Percentiles rank a stretch among this genome's conserved stretches.
These are phyloP conservation scores for Zygogramma bicolorata DNA, from an alignment of 2,888 invertebrate species.

Conservation along the genomic window DNA sequence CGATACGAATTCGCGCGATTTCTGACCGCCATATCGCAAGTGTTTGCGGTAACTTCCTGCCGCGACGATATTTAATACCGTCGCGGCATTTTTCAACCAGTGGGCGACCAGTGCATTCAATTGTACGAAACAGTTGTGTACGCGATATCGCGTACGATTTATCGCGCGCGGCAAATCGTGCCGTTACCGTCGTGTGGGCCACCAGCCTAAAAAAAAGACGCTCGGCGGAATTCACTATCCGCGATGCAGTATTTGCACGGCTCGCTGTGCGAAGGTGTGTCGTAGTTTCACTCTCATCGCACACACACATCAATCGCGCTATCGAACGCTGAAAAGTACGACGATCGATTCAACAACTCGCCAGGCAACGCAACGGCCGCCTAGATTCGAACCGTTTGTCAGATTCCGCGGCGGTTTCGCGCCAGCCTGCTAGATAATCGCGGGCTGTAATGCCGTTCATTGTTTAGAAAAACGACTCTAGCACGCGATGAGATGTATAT, in stretches of 20 bases:
- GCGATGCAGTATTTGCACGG: slow-evolving; percentile 35
- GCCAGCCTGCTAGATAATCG: neutral
- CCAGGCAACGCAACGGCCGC: neutral
- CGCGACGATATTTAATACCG: too few relatives aligned
- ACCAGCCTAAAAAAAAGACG: slow-evolving; percentile 35
- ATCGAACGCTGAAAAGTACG: neutral
- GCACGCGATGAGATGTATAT: slow-evolving; percentile 31
- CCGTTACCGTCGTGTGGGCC: too few relatives aligned
- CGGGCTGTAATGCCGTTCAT: slow-evolving; percentile 14
- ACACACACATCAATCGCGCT: neutral
- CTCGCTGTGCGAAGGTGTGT: slow-evolving; percentile 19
- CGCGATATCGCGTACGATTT: too few relatives aligned
- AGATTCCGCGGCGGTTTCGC: neutral
- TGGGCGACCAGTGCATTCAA: too few relatives aligned
- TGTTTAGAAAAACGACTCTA: slow-evolving; percentile 33
- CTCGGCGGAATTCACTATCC: slow-evolving; percentile 15
- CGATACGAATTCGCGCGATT: too few relatives aligned
- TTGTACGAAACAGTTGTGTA: too few relatives aligned
- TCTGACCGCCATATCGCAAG: too few relatives aligned
- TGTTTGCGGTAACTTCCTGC: too few relatives aligned
- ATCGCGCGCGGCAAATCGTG: too few relatives aligned
- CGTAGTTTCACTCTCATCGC: neutral
- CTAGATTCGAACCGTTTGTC: slow-evolving; percentile 11
- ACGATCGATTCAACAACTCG: slow-evolving; percentile 8
- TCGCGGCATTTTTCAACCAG: too few relatives aligned